Evolutionary conservation across 2,113 vertebrate genomes (phyloP), one percentile per base, ranked within the genome.

Genomic region (Phainopepla nitens): DNA sequence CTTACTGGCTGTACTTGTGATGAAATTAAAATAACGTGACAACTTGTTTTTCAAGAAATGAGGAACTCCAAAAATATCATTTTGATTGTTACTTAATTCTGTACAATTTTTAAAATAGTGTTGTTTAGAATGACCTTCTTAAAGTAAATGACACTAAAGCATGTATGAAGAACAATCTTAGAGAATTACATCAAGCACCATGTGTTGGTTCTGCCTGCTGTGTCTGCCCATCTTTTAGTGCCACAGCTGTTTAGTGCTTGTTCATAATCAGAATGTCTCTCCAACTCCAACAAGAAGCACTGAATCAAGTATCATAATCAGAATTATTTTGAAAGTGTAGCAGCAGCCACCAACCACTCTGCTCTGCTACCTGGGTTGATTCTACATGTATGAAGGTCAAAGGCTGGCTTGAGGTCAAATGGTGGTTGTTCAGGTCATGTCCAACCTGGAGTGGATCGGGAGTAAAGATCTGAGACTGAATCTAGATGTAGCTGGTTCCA

Each of bases 301-400:
- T 95, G 95, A 97, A 97, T 95, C 87, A 96, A 92, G 61, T 82
- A 79, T 72, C 65, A 87, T 87, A 91, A 95, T 45, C 68, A 92
- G 57, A 94, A 61, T 71, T 89, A 70, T 65, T 76, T 75, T 71
- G 49, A 42, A 77, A 90, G 60, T 60, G 47, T 75, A 72, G 13
- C 45, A 87, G 61, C 61, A 77, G 65, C 23, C 47, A 71, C 51
- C 29, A 85, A 94, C 68, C 17, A 10, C 18, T 92, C 35, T 56
- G 36, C 7, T 93, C 71, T 81, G 42, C 56, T 66, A 8, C 24
- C 28, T 13, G 8, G 17, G 24, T 88, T 89, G 78, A 75, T 81
- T 64, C 51, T 60, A 14, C 13, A 7, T 22, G 5, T 28, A 20
- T 73, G 60, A 83, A 91, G 7, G 36, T 84, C 49, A 68, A 84